A percentile compares a stretch with the other conserved stretches of the same genome.
These are phyloP conservation scores for Tetranychus urticae DNA, from an alignment of 1,140 invertebrate species.

Conservation along the genomic window DNA sequence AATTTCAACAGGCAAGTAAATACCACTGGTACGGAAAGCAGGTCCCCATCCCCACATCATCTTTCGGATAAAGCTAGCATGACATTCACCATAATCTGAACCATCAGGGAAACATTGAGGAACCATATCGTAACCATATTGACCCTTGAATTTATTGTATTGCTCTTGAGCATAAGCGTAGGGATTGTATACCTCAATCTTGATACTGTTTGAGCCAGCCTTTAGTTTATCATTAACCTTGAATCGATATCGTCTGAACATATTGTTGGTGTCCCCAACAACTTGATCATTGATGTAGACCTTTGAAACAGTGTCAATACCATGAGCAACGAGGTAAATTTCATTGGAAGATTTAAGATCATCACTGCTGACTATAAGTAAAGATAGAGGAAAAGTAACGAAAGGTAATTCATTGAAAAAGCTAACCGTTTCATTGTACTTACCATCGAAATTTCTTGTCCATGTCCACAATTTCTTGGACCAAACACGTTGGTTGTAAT, in stretches of 20 bases:
- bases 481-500: conserved; percentile 54
- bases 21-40: conserved; percentile 69
- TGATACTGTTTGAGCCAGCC: conserved; percentile 31
- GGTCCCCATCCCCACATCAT: conserved; percentile 99
- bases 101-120: conserved; percentile 45
- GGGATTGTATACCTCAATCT: conserved; percentile 46
- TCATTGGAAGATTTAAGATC: conserved; percentile 17
- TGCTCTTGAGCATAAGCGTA: conserved; percentile 34
- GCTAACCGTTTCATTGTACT: not conserved
- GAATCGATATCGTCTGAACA: conserved; percentile 63
- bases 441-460: conserved; percentile 21
- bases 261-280: conserved; percentile 50
- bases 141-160: conserved; percentile 26
- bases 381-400: not conserved
- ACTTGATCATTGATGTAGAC: conserved; percentile 41
- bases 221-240: conserved; percentile 36
- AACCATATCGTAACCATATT: conserved; percentile 36
- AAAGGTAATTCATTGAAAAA: too few species aligned
- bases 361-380: conserved; percentile 10
- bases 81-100: conserved; percentile 69
- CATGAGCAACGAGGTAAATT: conserved; percentile 41
- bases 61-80: conserved; percentile 80
- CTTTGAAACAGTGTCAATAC: conserved; percentile 57
- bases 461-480: conserved; percentile 52
- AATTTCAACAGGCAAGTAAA: conserved; percentile 43